Evolutionary conservation across 2,113 vertebrate species (phyloP).

Genomic region (Xenopus tropicalis): UCB_Xtro_10.0 CM004450.2:120096001-120096500

Average conservation of each 20-base stretch:
- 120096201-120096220: constrained; percentile 48
- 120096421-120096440: too few relatives aligned
- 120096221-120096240: constrained; percentile 36
- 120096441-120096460: too few relatives aligned
- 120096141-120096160: not conserved
- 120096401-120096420: not conserved
- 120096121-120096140: constrained; percentile 44
- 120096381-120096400: not conserved
- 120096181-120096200: not conserved
- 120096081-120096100: not conserved
- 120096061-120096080: constrained; percentile 23
- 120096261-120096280: not conserved
- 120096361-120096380: not conserved
- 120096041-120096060: constrained; percentile 4
- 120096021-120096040: constrained; percentile 48
- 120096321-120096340: not conserved
- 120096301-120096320: not conserved
- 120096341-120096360: not conserved
- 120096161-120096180: constrained; percentile 21
- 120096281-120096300: not conserved
- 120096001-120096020: constrained; percentile 18
- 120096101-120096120: not conserved
- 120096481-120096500: too few relatives aligned
- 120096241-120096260: constrained; percentile 38
- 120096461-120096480: too few relatives aligned